Conservation (phyloP, 92 coral and sea anemone genomes). For the Zoanthus sociatus region DNA sequence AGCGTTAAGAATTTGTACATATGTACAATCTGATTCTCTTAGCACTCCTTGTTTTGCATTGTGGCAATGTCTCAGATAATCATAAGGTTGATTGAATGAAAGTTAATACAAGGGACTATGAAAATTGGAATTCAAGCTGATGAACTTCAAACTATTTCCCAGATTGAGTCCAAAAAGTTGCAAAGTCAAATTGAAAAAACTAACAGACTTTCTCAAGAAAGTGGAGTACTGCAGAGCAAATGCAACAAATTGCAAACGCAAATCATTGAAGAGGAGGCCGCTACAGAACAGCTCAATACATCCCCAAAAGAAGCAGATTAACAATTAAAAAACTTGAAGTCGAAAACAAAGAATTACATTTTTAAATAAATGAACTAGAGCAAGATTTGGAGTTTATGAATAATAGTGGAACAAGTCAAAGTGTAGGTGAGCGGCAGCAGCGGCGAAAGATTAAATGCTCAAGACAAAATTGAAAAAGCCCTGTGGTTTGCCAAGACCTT, state of each 20-base stretch:
- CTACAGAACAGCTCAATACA: too few relatives aligned
- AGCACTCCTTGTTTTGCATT: too few relatives aligned
- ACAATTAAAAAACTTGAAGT: slow-evolving; percentile 31
- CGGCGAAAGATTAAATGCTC: slow-evolving; percentile 60
- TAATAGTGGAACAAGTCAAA: slow-evolving; percentile 9
- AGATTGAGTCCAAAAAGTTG: slow-evolving; percentile 13
- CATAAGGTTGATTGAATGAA: not conserved
- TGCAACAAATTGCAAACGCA: slow-evolving; percentile 30
- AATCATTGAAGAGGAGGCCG: not conserved
- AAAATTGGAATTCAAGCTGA: slow-evolving; percentile 7
- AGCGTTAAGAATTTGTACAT: slow-evolving; percentile 42
- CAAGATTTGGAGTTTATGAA: slow-evolving; percentile 44
- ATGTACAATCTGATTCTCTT: not conserved
- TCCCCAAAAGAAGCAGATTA: not conserved
- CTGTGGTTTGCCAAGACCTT: slow-evolving; percentile 77
- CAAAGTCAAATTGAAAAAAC: too few relatives aligned
- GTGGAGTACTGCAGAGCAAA: slow-evolving; percentile 34
- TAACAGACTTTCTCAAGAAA: not conserved
- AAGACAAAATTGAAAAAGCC: slow-evolving; percentile 70
- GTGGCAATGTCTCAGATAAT: too few relatives aligned
- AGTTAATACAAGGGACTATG: slow-evolving; percentile 1
- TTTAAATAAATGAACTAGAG: slow-evolving; percentile 34
- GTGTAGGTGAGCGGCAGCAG: slow-evolving; percentile 63
- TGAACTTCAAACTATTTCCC: slow-evolving; percentile 10
- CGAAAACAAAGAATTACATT: slow-evolving; percentile 41